Evolutionary conservation across 2,888 invertebrate species (phyloP), one percentile per base, ranked within the genome.

Genomic region (Palloptera scutellata): DNA sequence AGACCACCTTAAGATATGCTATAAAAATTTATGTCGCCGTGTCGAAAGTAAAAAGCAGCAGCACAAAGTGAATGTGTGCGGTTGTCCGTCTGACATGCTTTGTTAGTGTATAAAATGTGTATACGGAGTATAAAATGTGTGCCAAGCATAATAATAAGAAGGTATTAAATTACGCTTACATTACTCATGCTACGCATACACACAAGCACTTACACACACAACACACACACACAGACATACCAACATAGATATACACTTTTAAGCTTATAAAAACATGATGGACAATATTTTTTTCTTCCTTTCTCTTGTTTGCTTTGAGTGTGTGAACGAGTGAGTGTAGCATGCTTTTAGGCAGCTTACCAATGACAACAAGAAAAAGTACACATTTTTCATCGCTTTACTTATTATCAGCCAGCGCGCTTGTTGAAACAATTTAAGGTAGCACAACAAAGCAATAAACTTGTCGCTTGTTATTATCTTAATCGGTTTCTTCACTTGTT

Each of bases 401-500:
- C 42, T 41, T n/a, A 11, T 30, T 15, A 13, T 15, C 51, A 42
- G 20, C 13, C 11, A 10, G 17, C 30, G 17, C 45, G 15, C 41
- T 30, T 30, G 30, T 30, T 42, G 43, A 42, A 30, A n/a, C 43
- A 40, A 57, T 45, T 51, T 57, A 62, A 42, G 62, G 13, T 54
- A 43, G 51, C 19, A 30, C 30, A 53, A 20, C 45, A 53, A 65
- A 60, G 74, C 79, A 79, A 78, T 78, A 78, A 79, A 78, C 76
- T 78, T 78, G 79, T 78, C 79, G 78, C 78, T 78, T 79, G 77
- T 78, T 78, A 79, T 78, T 79, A 78, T 76, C 79, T 78, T 76
- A 79, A 78, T 79, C 78, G 77, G 45, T 60, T 51, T 43, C 51
- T 55, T 52, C 41, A 53, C 19, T 53, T 20, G 9, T 71, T 68